Evolutionary conservation across 2,113 vertebrate genomes (phyloP).

Genomic region (Meleagris gallopavo): DNA sequence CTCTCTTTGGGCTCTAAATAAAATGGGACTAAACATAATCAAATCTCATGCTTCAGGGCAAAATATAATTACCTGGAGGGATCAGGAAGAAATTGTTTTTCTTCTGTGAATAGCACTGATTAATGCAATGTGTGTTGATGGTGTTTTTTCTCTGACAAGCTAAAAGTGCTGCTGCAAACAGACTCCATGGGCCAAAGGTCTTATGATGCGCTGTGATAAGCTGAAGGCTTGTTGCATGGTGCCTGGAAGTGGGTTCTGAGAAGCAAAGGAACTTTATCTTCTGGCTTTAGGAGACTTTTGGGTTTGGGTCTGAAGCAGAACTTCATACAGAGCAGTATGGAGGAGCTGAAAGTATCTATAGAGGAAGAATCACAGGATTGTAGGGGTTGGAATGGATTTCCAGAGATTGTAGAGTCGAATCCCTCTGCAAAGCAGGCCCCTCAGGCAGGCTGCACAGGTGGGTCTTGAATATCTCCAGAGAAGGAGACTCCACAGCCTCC

Average conservation of each 20-base stretch:
- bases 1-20: constrained; percentile 17
- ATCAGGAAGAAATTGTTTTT: background rate
- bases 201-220: fast-evolving
- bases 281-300: background rate
- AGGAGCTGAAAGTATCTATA: background rate
- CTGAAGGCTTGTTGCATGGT: background rate
- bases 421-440: no score
- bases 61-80: constrained; percentile 38
- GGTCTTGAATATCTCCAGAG: no score
- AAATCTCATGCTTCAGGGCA: constrained; percentile 44
- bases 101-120: background rate
- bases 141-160: background rate
- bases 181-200: background rate
- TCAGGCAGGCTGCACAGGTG: no score
- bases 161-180: background rate
- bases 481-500: no score
- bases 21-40: constrained; percentile 47
- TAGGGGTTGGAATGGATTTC: no score
- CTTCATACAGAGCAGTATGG: background rate
- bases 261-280: background rate
- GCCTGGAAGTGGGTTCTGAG: background rate
- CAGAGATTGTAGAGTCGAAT: no score
- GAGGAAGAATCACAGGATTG: background rate
- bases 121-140: background rate
- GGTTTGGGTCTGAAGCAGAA: background rate